Conservation (phyloP, 2,888 invertebrate species). For the Lasioglossum malachurum region DNA sequence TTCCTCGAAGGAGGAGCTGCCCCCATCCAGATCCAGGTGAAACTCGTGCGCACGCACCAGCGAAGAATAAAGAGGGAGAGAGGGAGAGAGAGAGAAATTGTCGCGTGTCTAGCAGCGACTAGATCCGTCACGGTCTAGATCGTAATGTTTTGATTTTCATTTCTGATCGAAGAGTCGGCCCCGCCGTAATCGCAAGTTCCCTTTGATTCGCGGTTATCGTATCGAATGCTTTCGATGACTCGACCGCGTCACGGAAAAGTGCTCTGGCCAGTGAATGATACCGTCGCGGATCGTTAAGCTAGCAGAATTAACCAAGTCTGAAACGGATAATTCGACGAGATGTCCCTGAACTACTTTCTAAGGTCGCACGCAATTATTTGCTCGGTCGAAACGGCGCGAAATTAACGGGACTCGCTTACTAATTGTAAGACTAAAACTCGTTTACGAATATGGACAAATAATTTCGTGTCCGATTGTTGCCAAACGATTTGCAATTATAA, state of each 20-base stretch:
- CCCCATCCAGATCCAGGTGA: constrained; percentile 43
- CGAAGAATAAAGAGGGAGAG: constrained; percentile 38
- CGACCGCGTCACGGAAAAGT: constrained; percentile 23
- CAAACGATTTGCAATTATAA: background rate
- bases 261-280: constrained; percentile 23
- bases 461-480: too few relatives aligned
- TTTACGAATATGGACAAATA: too few relatives aligned
- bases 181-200: background rate
- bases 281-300: constrained; percentile 27
- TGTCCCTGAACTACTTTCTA: constrained; percentile 60
- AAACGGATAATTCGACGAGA: constrained; percentile 4
- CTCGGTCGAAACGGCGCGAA: background rate
- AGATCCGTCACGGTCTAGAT: constrained; percentile 58
- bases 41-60: constrained; percentile 30
- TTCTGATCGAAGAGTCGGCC: too few relatives aligned
- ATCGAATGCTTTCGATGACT: constrained; percentile 11
- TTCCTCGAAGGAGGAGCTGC: constrained; percentile 50
- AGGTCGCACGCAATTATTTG: background rate
- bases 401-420: too few relatives aligned
- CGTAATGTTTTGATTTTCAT: constrained; percentile 29
- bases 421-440: too few relatives aligned
- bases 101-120: constrained; percentile 50
- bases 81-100: constrained; percentile 60
- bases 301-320: constrained; percentile 20
- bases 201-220: background rate